phyloP scores from a whole-genome alignment of 2,113 vertebrate genomes.

The Tragelaphus scriptus region DNA sequence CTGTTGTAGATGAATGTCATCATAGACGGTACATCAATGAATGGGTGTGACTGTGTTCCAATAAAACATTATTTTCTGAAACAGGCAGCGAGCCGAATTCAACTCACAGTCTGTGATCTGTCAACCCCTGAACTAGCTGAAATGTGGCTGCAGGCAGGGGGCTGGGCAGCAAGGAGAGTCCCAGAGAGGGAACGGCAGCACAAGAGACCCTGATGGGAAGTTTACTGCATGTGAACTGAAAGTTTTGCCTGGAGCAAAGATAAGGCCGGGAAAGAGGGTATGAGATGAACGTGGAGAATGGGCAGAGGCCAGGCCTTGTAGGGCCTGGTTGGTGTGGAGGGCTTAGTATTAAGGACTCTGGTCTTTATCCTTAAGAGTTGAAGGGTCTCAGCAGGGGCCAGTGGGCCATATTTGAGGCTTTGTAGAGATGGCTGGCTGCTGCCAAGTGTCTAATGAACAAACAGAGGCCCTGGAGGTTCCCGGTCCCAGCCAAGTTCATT shows the following conservation, averaged over 20 bases:
- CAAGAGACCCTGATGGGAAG: not conserved
- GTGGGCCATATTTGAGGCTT: not conserved
- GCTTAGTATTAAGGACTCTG: not conserved
- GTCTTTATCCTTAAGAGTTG: not conserved
- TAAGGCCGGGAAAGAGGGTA: not conserved
- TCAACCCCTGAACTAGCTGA: not conserved
- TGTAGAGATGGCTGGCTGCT: too few species aligned
- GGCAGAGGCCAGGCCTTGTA: accelerated
- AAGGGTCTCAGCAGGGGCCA: not conserved
- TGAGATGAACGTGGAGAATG: too few species aligned
- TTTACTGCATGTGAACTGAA: accelerated
- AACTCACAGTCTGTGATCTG: not conserved
- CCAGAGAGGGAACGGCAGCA: not conserved
- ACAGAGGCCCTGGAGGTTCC: not conserved
- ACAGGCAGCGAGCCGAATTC: not conserved
- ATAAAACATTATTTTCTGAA: not conserved
- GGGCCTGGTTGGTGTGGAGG: not conserved
- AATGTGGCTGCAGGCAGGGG: not conserved
- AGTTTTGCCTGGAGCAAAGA: too few species aligned
- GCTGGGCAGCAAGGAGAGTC: not conserved
- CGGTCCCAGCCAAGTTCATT: not conserved
- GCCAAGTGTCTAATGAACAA: not conserved
- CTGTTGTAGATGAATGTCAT: not conserved
- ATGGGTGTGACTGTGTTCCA: not conserved
- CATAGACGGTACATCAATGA: accelerated